Percentiles rank a stretch among this genome's conserved stretches.
Conservation (phyloP, 2,888 invertebrate genomes). For the Drosophila cognata region DNA sequence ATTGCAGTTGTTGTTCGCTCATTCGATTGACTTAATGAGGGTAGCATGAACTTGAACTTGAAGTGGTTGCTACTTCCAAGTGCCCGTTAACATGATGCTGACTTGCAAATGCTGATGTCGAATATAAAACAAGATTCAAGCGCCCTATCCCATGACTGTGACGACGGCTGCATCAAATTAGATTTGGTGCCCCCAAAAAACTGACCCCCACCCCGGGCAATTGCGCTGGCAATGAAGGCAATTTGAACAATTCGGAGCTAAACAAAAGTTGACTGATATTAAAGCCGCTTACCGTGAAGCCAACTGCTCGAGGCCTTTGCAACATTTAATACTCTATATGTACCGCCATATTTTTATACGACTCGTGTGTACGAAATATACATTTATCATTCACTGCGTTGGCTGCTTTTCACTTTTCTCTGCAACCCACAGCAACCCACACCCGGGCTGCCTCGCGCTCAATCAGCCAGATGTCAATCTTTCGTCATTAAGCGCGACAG, state of each 20-base stretch:
- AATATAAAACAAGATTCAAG: slow-evolving; percentile 23
- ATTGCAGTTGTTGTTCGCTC: slow-evolving; percentile 49
- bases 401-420: slow-evolving; percentile 59
- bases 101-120: slow-evolving; percentile 28
- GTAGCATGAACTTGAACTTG: slow-evolving; percentile 73
- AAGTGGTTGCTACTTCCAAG: slow-evolving; percentile 47
- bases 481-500: slow-evolving; percentile 50
- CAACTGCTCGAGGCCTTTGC: slow-evolving; percentile 54
- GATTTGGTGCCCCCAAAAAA: slow-evolving; percentile 44
- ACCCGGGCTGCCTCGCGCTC: slow-evolving; percentile 42
- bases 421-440: slow-evolving; percentile 51
- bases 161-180: slow-evolving; percentile 52
- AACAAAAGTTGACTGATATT: slow-evolving; percentile 40
- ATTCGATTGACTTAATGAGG: slow-evolving; percentile 63
- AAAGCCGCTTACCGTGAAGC: slow-evolving; percentile 76
- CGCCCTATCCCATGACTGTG: slow-evolving; percentile 52
- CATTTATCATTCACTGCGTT: slow-evolving; percentile 20
- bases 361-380: neutral
- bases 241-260: slow-evolving; percentile 62
- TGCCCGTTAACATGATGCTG: slow-evolving; percentile 33
- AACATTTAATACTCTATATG: slow-evolving; percentile 12
- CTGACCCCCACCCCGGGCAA: slow-evolving; percentile 26
- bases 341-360: neutral
- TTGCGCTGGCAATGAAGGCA: slow-evolving; percentile 57
- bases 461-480: slow-evolving; percentile 72